Percentiles rank a stretch among this genome's conserved stretches.
phyloP scores from a whole-genome alignment of 2,888 invertebrate genomes.

The Cecidostiba fungosa region DNA sequence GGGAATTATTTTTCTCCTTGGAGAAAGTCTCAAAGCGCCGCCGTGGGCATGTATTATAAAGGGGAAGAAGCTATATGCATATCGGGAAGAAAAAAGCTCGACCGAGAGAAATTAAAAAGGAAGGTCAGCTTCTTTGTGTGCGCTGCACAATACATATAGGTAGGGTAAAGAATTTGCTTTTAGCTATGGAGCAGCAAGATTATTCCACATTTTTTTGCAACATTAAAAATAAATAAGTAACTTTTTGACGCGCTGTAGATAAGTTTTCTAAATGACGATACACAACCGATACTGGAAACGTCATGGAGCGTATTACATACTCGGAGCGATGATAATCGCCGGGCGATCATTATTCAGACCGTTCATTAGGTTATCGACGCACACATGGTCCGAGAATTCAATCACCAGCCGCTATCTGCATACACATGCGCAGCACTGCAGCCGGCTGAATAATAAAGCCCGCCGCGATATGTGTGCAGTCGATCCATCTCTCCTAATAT shows the following conservation, averaged over 20 bases:
- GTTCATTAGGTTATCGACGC: conserved; percentile 78
- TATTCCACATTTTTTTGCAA: no score
- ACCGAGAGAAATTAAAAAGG: neutral
- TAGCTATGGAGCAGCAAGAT: no score
- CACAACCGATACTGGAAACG: neutral
- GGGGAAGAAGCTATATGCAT: neutral
- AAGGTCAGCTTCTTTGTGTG: neutral
- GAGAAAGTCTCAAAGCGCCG: neutral
- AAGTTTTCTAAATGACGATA: neutral
- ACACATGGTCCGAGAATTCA: conserved; percentile 71
- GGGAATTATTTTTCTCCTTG: neutral
- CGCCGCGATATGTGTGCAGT: neutral
- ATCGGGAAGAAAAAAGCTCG: neutral
- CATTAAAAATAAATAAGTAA: no score
- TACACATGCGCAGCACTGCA: conserved; percentile 75
- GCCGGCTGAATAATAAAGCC: conserved; percentile 74
- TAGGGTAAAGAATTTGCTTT: no score
- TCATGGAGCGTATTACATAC: neutral
- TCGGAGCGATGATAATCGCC: conserved; percentile 49
- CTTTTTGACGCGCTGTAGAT: no score
- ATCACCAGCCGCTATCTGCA: conserved; percentile 77
- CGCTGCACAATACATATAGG: no score
- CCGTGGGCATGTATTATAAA: neutral
- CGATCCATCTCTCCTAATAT: neutral
- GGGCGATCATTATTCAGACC: conserved; percentile 77